Base-by-base conservation (phyloP, 1,140 invertebrate species). In the Heliothis subflexa region DNA sequence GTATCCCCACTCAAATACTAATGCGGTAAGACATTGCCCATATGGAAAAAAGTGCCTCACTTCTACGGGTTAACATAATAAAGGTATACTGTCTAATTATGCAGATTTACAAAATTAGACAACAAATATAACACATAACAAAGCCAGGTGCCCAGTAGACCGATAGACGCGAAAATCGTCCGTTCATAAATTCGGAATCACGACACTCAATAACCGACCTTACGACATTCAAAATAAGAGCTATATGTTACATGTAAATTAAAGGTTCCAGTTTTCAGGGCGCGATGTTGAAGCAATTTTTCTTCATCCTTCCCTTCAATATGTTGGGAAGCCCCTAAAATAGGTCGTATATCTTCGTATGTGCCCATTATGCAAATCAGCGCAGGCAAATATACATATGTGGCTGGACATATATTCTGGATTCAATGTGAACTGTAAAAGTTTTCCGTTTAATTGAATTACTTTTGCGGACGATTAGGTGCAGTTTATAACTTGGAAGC, bases 291-390 rank as follows among this genome's bases (percentile, higher is more conserved):
- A 83, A 85, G 85, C 85, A 86, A 91, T 92, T 92, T 92, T 88
- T 92, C 89, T 88, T 82, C 80, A 91, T 84, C 88, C 83, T 80
- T 86, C 81, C 85, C 83, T 84, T 82, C 88, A 91, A 91, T 93
- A 93, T 93, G 89, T 91, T 91, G 79, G 76, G 81, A 80, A 76
- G 81, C 80, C 78, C 81, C 81, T 85, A 81, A 82, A 87, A 88
- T 81, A 76, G 78, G 78, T 83, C 83, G 90, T 93, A 79, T 88
- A 89, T 89, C 88, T 93, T 88, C 72, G 59, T 82, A 83, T 86
- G 74, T 81, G 74, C 80, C 88, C 81, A 90, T 91, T 91, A 90
- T 91, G 88, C 78, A 88, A 89, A 89, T 87, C 83, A 81, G 78
- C 71, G 54, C 71, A 55, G 66, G 80, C 70, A 68, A 81, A 66